Percentiles rank a stretch among this genome's conserved stretches.
phyloP scores from a whole-genome alignment of 2,797 vertebrate species.

The Alca torda region DNA sequence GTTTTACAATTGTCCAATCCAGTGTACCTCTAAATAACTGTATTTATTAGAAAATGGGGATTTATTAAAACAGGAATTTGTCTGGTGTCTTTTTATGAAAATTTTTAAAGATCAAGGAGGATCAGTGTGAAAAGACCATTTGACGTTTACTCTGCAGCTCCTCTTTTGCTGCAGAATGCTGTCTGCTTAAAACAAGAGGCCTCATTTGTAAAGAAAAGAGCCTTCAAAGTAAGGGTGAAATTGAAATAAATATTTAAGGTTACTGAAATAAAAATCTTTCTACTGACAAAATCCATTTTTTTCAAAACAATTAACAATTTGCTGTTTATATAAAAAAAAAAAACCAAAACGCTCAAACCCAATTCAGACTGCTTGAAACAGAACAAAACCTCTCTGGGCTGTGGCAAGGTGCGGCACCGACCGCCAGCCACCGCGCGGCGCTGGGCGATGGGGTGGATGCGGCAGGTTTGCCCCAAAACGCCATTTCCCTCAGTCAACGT shows the following conservation, averaged over 20 bases:
- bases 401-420: fast-evolving
- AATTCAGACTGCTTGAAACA: neutral
- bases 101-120: neutral
- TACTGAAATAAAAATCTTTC: neutral
- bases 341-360: neutral
- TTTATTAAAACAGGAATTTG: neutral
- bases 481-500: fast-evolving
- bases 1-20: neutral
- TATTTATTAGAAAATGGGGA: neutral
- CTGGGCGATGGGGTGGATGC: neutral
- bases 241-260: neutral
- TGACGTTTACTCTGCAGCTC: neutral
- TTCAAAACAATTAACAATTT: neutral
- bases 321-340: neutral
- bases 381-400: fast-evolving
- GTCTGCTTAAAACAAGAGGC: neutral
- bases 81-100: neutral
- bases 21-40: neutral
- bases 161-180: neutral
- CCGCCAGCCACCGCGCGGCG: fast-evolving
- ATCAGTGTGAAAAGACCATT: neutral
- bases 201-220: neutral
- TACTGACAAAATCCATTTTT: neutral
- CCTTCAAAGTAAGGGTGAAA: neutral
- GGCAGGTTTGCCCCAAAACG: neutral